Percentiles rank a stretch among this genome's conserved stretches.
These are phyloP conservation scores for Bungarus multicinctus DNA, from an alignment of 2,113 vertebrate genomes.

Conservation along the genomic window DNA sequence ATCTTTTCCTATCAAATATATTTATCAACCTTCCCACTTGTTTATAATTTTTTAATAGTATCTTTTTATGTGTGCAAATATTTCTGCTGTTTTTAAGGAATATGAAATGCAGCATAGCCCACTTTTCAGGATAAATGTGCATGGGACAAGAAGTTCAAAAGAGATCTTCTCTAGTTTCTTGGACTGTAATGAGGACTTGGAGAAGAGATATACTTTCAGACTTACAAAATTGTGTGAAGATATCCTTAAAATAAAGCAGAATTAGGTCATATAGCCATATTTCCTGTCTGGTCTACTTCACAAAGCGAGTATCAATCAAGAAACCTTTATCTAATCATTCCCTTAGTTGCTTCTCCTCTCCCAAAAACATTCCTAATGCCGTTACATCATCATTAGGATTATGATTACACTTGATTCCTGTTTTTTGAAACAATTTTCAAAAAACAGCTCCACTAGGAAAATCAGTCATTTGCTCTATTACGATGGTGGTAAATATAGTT, in stretches of 20 bases:
- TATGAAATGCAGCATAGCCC: too few relatives aligned
- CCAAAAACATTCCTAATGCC: background rate
- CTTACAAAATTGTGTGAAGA: background rate
- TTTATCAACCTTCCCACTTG: slow-evolving; percentile 2
- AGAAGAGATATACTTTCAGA: background rate
- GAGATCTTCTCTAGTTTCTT: too few relatives aligned
- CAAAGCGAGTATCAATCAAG: background rate
- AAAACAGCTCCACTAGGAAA: slow-evolving; percentile 10
- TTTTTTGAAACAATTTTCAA: background rate
- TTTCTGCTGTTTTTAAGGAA: background rate
- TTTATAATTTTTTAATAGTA: background rate
- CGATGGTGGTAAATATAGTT: rapidly evolving
- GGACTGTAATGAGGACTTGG: background rate
- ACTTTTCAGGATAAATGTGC: too few relatives aligned
- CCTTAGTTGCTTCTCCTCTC: background rate
- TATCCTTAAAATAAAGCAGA: background rate
- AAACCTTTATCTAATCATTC: background rate
- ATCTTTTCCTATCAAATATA: slow-evolving; percentile 20
- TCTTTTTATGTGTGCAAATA: background rate
- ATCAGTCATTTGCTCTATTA: background rate
- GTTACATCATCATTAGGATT: background rate
- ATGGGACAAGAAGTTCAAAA: too few relatives aligned
- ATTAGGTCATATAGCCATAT: background rate
- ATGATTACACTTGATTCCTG: slow-evolving; percentile 4
- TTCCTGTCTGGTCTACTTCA: background rate